These are phyloP conservation scores for Dicyrtomina minuta DNA, from an alignment of 2,888 invertebrate genomes.

Conservation along the genomic window DNA sequence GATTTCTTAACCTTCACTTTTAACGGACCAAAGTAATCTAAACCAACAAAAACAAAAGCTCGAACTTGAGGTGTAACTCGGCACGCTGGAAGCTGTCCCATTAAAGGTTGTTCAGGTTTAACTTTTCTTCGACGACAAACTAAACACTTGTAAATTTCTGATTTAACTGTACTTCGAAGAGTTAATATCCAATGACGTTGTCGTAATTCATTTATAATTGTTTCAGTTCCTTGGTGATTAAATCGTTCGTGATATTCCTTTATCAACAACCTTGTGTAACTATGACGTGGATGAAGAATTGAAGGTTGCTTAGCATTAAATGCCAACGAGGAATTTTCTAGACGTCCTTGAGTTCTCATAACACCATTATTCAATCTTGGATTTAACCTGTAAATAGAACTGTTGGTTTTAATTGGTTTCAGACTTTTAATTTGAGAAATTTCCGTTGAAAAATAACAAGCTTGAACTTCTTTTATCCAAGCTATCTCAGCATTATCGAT, in stretches of 20 bases:
- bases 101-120: conserved; percentile 2
- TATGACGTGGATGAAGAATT: conserved; percentile 26
- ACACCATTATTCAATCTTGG: background rate
- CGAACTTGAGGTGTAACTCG: background rate
- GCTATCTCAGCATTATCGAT: background rate
- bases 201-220: conserved; percentile 22
- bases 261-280: conserved; percentile 14
- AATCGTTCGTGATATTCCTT: conserved; percentile 2
- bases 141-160: too few species aligned
- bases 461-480: background rate
- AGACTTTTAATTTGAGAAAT: too few species aligned
- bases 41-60: background rate
- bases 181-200: conserved; percentile 31
- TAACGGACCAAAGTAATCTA: conserved; percentile 14
- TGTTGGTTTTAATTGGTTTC: background rate
- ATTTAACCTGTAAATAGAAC: background rate
- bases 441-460: too few species aligned
- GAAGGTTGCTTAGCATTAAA: too few species aligned
- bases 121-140: too few species aligned
- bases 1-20: conserved; percentile 18
- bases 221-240: conserved; percentile 31
- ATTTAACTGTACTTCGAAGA: too few species aligned
- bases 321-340: too few species aligned
- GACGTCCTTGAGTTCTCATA: background rate
- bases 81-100: conserved; percentile 12